phyloP scores from a whole-genome alignment of 2,888 invertebrate species.

The Eupithecia tripunctaria region DNA sequence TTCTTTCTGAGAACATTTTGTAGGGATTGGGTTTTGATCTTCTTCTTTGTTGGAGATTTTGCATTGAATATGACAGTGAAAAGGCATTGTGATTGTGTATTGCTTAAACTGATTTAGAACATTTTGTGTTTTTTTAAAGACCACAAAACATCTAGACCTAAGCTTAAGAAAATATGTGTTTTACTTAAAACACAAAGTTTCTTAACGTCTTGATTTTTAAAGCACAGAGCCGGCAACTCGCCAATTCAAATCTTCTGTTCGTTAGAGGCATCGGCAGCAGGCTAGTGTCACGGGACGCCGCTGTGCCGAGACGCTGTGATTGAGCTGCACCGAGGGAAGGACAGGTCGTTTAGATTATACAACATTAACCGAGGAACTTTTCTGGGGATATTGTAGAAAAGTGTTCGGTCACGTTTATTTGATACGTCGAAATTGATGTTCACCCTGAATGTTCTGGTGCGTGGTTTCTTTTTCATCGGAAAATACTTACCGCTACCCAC shows the following conservation, averaged over 20 bases:
- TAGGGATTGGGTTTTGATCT: neutral
- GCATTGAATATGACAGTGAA: neutral
- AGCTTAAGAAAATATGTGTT: neutral
- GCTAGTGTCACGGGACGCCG: no score
- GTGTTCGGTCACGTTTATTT: no score
- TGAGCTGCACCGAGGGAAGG: no score
- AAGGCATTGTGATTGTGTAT: no score
- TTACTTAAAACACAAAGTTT: no score
- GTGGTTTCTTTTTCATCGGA: neutral
- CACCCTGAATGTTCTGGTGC: no score
- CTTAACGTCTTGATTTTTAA: no score
- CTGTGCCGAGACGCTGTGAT: neutral
- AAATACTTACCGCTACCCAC: no score
- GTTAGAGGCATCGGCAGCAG: neutral
- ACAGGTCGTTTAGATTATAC: neutral
- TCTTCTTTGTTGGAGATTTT: neutral
- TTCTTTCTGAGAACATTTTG: slow-evolving; percentile 4
- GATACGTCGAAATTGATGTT: neutral
- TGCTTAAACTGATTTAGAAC: no score
- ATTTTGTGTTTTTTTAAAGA: no score
- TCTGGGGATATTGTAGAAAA: no score
- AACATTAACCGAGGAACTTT: neutral
- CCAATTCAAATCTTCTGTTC: neutral
- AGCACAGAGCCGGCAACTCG: neutral
- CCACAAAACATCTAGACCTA: no score